Conservation (phyloP, 64 coral and sea anemone species). For the Montipora efflorescens region DNA sequence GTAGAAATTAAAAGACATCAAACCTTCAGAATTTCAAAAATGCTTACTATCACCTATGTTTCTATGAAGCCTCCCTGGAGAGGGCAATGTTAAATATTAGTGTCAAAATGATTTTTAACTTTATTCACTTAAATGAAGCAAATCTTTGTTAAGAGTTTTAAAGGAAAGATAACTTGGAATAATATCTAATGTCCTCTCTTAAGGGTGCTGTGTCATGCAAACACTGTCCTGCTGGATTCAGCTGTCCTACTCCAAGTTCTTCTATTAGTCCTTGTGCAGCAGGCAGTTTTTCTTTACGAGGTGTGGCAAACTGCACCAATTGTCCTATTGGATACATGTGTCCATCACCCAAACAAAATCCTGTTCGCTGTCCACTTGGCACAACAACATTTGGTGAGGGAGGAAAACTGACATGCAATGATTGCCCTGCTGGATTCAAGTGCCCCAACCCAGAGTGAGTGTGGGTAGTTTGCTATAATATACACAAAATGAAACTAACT, state of each 20-base stretch:
- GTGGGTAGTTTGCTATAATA: neutral
- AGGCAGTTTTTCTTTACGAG: constrained; percentile 80
- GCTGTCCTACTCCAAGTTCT: constrained; percentile 80
- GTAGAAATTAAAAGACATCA: too few species aligned
- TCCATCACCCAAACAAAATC: constrained; percentile 53
- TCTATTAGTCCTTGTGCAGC: constrained; percentile 46
- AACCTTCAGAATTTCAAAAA: too few species aligned
- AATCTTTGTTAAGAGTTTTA: neutral
- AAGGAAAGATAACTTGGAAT: too few species aligned
- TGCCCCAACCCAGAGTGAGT: constrained; percentile 93
- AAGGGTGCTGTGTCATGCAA: constrained; percentile 86
- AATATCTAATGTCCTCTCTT: too few species aligned
- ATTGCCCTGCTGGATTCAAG: constrained; percentile 83
- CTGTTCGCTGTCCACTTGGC: constrained; percentile 82
- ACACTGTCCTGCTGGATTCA: constrained; percentile 90
- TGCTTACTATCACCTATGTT: too few species aligned
- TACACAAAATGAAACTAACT: too few species aligned
- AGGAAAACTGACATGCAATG: constrained; percentile 71
- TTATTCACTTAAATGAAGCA: too few species aligned
- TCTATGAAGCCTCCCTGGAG: too few species aligned
- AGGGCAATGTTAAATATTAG: too few species aligned
- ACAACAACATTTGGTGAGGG: constrained; percentile 78
- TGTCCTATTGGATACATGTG: constrained; percentile 97
- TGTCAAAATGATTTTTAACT: too few species aligned
- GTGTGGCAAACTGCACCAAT: constrained; percentile 84